Evolutionary conservation across 37 sponge, comb jelly and placozoan genomes (phyloP).

Genomic region (Oscarella lobularis): DNA sequence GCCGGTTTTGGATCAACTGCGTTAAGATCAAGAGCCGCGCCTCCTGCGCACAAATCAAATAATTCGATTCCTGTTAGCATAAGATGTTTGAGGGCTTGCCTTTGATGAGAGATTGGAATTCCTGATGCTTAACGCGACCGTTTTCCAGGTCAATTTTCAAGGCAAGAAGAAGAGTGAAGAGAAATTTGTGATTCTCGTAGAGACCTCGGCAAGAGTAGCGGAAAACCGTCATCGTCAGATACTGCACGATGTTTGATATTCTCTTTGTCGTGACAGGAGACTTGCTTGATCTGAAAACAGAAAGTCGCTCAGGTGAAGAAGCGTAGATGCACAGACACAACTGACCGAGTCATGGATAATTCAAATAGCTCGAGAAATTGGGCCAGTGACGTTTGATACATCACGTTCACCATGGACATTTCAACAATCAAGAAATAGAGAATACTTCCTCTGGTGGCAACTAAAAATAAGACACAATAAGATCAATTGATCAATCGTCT

Average conservation of each 20-base stretch:
- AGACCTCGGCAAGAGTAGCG: slow-evolving; percentile 80
- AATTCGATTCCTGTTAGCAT: neutral
- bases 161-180: slow-evolving; percentile 92
- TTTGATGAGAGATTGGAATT: slow-evolving; percentile 87
- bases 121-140: slow-evolving; percentile 57
- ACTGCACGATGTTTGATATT: slow-evolving; percentile 81
- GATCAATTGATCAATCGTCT: neutral
- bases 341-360: slow-evolving; percentile 72
- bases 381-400: slow-evolving; percentile 94
- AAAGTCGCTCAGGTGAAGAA: neutral
- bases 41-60: slow-evolving; percentile 30
- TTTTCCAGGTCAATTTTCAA: slow-evolving; percentile 86
- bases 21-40: slow-evolving; percentile 96
- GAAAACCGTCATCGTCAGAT: slow-evolving; percentile 84
- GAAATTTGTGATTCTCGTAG: slow-evolving; percentile 96
- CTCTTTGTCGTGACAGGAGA: slow-evolving; percentile 9
- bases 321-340: neutral
- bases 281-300: neutral
- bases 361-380: slow-evolving; percentile 97
- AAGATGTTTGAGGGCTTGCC: no score
- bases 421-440: slow-evolving; percentile 98
- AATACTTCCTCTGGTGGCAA: slow-evolving; percentile 89
- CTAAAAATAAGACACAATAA: slow-evolving; percentile 18
- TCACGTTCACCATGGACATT: slow-evolving; percentile 96
- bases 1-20: slow-evolving; percentile 70